Evolutionary conservation across 1,140 invertebrate genomes (phyloP), one percentile per base, ranked within the genome.

Genomic region (Bombus superbus): DNA sequence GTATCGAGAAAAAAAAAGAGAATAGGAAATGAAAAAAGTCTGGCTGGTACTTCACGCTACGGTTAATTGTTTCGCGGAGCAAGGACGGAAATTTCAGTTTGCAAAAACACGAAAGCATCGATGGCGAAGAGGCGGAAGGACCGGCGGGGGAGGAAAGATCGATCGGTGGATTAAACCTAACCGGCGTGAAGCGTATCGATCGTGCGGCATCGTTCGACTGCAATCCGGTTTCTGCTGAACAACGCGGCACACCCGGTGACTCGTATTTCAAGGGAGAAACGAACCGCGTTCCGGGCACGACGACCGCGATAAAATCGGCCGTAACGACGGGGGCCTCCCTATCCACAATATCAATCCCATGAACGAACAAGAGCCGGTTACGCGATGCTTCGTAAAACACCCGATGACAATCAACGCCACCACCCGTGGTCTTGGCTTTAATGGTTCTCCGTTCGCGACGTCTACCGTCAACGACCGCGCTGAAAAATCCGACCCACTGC

Each of bases 261-360:
- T 90, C 89, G 89, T 91, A 90, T 90, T 91, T 90, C 87, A 89
- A 81, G 81, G 59, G 69, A 86, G 84, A 83, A 91, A 90, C 89
- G 81, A 89, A 91, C 62, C 86, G 85, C 88, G 86, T 85, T 81
- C 79, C 80, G 72, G 35, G 75, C 84, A 83, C 84, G 57, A 86
- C 81, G 78, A 86, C 81, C 81, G 72, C 87, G 90, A 91, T 91
- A 91, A 91, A 91, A 91, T 91, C 90, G 68, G 81, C 78, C 42
- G 72, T 87, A 91, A 91, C 90, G 85, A 91, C 86, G 74, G 38
- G 32, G 13, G 80, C 79, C 73, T 66, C 81, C 83, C 82, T 86
- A 77, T 72, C 86, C 76, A 80, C 64, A 78, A 71, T 87, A 88
- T 90, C 88, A 91, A 90, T 88, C 86, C 88, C 72, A 74, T 44